A percentile compares a stretch with the other conserved stretches of the same genome.
Conservation (phyloP, 23 tunicate genomes). For the Trididemnum nubilum region DNA sequence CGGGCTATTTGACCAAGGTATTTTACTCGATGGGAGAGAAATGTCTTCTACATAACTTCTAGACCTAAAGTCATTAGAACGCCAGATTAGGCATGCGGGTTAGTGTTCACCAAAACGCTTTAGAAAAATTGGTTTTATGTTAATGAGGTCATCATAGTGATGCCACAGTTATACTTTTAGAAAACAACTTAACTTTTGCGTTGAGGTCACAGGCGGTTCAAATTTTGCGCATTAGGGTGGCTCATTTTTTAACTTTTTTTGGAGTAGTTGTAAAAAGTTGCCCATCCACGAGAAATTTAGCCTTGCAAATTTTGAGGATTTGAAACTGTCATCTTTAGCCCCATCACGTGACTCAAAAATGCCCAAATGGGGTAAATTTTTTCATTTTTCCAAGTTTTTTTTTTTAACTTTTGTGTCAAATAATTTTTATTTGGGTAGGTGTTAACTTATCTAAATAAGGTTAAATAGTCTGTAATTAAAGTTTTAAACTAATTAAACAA, state of each 20-base stretch:
- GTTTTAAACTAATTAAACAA: not conserved
- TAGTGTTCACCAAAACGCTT: no score
- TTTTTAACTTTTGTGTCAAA: not conserved
- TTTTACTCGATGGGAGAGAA: no score
- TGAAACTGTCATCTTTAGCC: not conserved
- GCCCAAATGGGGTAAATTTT: not conserved
- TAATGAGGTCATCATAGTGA: no score
- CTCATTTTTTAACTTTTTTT: not conserved
- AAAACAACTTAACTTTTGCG: no score
- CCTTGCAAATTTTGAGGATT: conserved; percentile 1
- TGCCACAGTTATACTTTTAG: no score
- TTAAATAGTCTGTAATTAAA: not conserved
- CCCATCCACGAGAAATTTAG: not conserved
- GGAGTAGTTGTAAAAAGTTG: not conserved
- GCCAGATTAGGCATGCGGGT: no score
- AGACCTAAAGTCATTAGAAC: no score
- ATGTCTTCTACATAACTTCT: no score
- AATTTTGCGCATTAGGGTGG: not conserved
- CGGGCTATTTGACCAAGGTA: no score
- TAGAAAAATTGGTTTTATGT: no score
- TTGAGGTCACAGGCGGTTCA: no score
- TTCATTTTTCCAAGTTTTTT: not conserved
- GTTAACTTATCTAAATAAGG: not conserved
- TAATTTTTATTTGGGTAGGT: not conserved
- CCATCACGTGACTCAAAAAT: not conserved